Evolutionary conservation across 2,888 invertebrate genomes (phyloP), one percentile per base, ranked within the genome.

Genomic region (Dolichomitus sp.): DNA sequence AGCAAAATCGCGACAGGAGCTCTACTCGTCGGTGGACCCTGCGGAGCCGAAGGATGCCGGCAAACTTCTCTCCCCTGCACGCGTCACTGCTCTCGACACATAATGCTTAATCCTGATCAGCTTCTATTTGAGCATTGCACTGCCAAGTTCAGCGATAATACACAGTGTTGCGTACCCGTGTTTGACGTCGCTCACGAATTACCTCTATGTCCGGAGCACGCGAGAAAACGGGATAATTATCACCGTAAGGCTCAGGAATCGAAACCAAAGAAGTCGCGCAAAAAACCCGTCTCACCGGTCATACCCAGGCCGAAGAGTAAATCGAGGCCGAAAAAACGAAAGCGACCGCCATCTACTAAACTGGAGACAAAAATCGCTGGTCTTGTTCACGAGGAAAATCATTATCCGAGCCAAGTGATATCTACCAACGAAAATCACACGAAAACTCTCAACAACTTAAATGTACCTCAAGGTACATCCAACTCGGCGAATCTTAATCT

Each of bases 191-290:
- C 95, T 65, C 96, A 97, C 90, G 97, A 98, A 92, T 95, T 98
- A 91, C 98, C 98, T 63, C 95, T 98, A 7, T 99, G 98, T 92
- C 95, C 96, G 7, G 97, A 97, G 89, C 98, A 99, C 94, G 97
- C 97, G 0, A 96, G 97, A 94, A 97, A 97, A 93, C 95, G 97
- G 93, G 98, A 97, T 90, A 97, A 97, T 94, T 97, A 97, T 93
- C 96, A 96, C 92, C 96, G 97, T 92, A 95, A 97, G 90, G 95
- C 96, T 86, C 97, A 97, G 89, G 97, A 97, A 93, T 96, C 96
- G 68, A 97, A 97, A 93, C 97, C 97, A 92, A 96, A 96, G 93
- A 96, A 97, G 95, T 94, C 95, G 89, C 94, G 95, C 12, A 95
- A 95, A 90, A 96, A 96, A 82, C 94, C 95, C 42, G 95, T 95